Evolutionary conservation across 2,888 invertebrate species (phyloP), one percentile per base, ranked within the genome.

Genomic region (Drosophila dives): DNA sequence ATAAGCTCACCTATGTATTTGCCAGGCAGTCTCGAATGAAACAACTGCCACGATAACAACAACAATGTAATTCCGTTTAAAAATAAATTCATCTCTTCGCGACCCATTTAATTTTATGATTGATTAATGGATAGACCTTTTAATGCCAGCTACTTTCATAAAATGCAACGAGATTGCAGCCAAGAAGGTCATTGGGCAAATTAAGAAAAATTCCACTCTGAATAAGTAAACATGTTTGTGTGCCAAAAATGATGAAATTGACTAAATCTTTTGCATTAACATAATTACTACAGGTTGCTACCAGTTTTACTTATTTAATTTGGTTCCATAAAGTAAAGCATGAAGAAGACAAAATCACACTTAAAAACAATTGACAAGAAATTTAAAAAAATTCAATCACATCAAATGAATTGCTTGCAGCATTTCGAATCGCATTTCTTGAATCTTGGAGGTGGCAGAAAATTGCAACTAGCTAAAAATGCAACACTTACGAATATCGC

Each of bases 371-470:
- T n/a, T 3, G 42, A 64, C 45, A 33, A 36, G 2, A 12, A 54
- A 61, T 48, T 64, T 53, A 0, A 33, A 0, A 33, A 45, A 45
- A 45, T 56, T 75, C 4, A 72, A 64, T 72, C 58, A 55, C 84
- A 89, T 7, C 73, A 32, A n/a, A 81, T 20, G 20, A 53, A 58
- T 2, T 81, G 80, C 40, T 73, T 56, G 63, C 89, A 85, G 51
- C 89, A 85, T 1, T 6, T 2, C 3, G 34, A 72, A 38, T 72
- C 32, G 75, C 71, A 78, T 20, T 87, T 17, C 0, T 66, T 11
- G 8, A 48, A 65, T 0, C 54, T 53, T 0, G 70, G 75, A 5
- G 88, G 72, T 2, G 2, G 0, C 20, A 34, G 10, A 6, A 48
- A 54, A 26, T 74, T 71, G 36, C 88, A 85, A 6, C 84, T 85